Evolutionary conservation across 2,113 vertebrate species (phyloP).

Genomic region (Percina caprodes): DNA sequence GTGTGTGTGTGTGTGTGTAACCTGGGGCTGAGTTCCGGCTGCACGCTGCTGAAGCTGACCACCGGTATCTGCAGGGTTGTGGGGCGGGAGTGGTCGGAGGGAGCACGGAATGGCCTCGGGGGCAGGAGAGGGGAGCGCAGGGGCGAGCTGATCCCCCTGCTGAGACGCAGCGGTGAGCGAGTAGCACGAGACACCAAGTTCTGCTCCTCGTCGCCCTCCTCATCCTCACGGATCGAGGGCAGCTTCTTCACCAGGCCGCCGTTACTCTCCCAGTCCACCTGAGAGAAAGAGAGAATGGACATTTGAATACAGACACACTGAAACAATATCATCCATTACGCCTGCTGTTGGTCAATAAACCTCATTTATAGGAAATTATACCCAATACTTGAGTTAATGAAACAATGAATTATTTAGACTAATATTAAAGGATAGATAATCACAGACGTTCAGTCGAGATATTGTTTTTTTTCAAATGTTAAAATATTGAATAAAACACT

Average conservation of each 20-base stretch:
- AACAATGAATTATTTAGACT: too few species aligned
- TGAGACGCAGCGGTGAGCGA: slow-evolving; percentile 81
- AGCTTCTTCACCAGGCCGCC: slow-evolving; percentile 87
- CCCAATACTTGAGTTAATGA: too few species aligned
- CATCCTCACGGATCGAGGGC: slow-evolving; percentile 86
- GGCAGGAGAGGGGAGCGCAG: slow-evolving; percentile 85
- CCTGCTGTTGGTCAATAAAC: neutral
- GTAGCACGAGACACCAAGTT: slow-evolving; percentile 68
- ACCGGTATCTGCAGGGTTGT: slow-evolving; percentile 85
- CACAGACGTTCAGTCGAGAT: too few species aligned
- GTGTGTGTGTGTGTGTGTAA: slow-evolving; percentile 51
- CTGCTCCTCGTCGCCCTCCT: slow-evolving; percentile 85
- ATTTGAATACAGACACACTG: neutral
- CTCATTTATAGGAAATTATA: too few species aligned
- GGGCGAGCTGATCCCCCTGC: slow-evolving; percentile 80
- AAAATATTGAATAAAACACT: too few species aligned
- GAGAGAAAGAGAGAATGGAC: neutral
- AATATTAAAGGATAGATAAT: too few species aligned
- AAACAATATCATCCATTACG: neutral
- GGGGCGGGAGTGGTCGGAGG: slow-evolving; percentile 76
- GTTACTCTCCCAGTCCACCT: slow-evolving; percentile 87
- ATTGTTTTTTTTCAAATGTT: too few species aligned
- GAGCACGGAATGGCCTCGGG: slow-evolving; percentile 79
- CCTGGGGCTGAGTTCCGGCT: slow-evolving; percentile 86
- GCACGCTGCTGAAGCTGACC: slow-evolving; percentile 81